phyloP scores from a whole-genome alignment of 2,888 invertebrate species.

The Saturnia pavonia region DNA sequence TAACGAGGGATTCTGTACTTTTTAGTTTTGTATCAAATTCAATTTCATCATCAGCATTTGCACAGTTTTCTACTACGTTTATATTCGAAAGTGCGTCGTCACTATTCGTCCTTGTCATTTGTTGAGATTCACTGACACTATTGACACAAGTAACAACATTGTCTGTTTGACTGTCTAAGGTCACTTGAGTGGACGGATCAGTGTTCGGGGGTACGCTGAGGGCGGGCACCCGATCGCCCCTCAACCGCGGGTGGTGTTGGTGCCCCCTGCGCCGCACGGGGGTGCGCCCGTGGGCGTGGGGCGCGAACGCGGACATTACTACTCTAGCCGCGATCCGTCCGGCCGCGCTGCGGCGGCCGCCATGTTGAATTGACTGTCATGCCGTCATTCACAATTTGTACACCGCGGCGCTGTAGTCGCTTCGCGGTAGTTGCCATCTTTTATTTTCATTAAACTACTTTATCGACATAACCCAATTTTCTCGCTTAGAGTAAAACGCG shows the following conservation, averaged over 20 bases:
- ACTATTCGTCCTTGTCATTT: conserved; percentile 80
- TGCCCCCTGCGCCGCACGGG: conserved; percentile 86
- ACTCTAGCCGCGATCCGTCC: conserved; percentile 67
- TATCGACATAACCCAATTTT: conserved; percentile 53
- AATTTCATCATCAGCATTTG: conserved; percentile 68
- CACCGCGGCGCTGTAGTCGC: conserved; percentile 70
- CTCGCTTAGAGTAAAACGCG: conserved; percentile 46
- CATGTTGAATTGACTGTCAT: conserved; percentile 81
- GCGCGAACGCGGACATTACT: conserved; percentile 82
- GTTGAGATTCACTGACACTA: conserved; percentile 81
- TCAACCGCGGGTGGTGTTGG: conserved; percentile 88
- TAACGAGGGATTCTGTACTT: conserved; percentile 59
- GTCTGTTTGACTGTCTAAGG: conserved; percentile 71
- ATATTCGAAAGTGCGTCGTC: conserved; percentile 81
- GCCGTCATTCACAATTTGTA: conserved; percentile 45
- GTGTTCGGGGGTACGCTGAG: conserved; percentile 58
- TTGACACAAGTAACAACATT: conserved; percentile 80
- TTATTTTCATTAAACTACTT: conserved; percentile 64
- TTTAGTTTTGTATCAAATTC: conserved; percentile 62
- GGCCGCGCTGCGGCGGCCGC: conserved; percentile 81
- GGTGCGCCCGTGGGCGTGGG: conserved; percentile 82
- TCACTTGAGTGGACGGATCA: conserved; percentile 75
- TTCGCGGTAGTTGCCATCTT: conserved; percentile 57
- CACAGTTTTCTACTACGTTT: conserved; percentile 62
- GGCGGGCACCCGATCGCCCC: conserved; percentile 81